phyloP scores from a whole-genome alignment of 1,140 invertebrate species.

The Aculops lycopersici region DNA sequence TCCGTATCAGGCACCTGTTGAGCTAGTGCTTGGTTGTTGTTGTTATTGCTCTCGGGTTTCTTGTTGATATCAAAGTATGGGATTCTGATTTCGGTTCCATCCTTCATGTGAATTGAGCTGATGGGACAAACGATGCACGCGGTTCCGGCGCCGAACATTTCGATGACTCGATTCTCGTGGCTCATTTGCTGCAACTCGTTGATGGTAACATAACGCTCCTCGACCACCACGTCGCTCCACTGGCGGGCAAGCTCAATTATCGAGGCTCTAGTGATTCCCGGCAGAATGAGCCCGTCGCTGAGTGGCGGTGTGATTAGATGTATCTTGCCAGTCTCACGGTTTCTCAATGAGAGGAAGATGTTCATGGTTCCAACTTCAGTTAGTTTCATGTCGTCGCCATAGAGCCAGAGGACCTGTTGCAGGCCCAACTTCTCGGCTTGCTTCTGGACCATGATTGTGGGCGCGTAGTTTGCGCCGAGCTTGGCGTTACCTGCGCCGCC shows the following conservation, averaged over 20 bases:
- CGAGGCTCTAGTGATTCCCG: slow-evolving; percentile 21
- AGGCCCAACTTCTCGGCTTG: slow-evolving; percentile 40
- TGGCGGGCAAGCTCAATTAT: slow-evolving; percentile 17
- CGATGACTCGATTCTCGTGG: slow-evolving; percentile 42
- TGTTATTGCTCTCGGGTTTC: not conserved
- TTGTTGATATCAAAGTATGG: no score
- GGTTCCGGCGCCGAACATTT: slow-evolving; percentile 77
- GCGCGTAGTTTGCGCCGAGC: slow-evolving; percentile 47
- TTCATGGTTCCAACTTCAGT: slow-evolving; percentile 99
- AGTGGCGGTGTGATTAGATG: slow-evolving; percentile 73
- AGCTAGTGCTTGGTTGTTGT: no score
- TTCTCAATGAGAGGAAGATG: slow-evolving; percentile 57
- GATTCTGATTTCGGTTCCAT: slow-evolving; percentile 14
- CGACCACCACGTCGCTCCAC: slow-evolving; percentile 41
- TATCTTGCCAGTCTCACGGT: slow-evolving; percentile 72
- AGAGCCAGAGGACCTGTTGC: slow-evolving; percentile 91
- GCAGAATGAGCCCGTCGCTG: slow-evolving; percentile 30
- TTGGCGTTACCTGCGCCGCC: slow-evolving; percentile 76
- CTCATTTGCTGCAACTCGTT: slow-evolving; percentile 33
- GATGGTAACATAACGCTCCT: slow-evolving; percentile 59
- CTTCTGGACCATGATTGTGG: slow-evolving; percentile 24
- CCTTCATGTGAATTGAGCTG: slow-evolving; percentile 36
- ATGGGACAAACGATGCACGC: slow-evolving; percentile 71
- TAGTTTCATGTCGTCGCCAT: slow-evolving; percentile 61
- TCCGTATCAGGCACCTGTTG: slow-evolving; percentile 9